A percentile compares a stretch with the other conserved stretches of the same genome.
Evolutionary conservation across 2,797 vertebrate genomes (phyloP).

Genomic region (Sarcophilus harrisii): DNA sequence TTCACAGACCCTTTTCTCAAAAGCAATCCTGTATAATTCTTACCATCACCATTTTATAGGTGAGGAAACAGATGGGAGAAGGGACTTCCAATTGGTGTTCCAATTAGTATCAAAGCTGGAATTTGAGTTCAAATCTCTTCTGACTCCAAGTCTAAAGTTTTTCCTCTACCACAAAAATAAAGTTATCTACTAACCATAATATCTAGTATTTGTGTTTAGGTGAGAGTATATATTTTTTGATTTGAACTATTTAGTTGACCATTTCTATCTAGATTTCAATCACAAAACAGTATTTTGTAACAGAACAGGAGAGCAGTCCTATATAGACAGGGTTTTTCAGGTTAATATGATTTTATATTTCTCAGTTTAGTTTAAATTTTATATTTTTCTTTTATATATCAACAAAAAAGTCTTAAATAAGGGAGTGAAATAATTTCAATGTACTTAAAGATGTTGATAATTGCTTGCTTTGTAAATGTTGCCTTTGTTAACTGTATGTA

Average conservation of each 20-base stretch:
- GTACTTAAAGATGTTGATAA: not conserved
- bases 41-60: not conserved
- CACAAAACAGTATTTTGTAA: not conserved
- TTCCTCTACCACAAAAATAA: not conserved
- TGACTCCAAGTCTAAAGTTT: not conserved
- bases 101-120: not conserved
- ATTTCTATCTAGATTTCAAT: not conserved
- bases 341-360: not conserved
- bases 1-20: not conserved
- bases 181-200: not conserved
- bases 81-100: not conserved
- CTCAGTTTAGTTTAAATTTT: not conserved
- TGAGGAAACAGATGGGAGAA: not conserved
- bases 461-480: not conserved
- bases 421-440: not conserved
- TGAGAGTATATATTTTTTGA: not conserved
- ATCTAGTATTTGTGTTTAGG: not conserved
- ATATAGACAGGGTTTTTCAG: not conserved
- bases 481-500: not conserved
- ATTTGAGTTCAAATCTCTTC: not conserved
- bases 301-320: not conserved
- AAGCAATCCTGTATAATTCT: not conserved
- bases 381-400: not conserved
- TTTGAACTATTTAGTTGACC: not conserved
- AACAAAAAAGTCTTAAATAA: not conserved